phyloP scores from a whole-genome alignment of 2,888 invertebrate genomes.

The Aethes cnicana region DNA sequence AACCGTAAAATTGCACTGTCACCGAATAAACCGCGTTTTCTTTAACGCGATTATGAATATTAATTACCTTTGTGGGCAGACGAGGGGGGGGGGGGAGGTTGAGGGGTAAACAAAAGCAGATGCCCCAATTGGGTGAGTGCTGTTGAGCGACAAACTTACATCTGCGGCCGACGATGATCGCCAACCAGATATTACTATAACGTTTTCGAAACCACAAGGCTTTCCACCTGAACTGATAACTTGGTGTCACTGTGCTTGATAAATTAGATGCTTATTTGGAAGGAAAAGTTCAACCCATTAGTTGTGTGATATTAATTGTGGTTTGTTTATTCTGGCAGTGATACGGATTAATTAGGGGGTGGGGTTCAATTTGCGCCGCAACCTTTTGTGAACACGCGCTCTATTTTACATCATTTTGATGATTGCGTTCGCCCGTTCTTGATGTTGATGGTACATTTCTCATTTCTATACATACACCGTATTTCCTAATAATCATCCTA shows the following conservation, averaged over 20 bases:
- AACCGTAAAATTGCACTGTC: conserved; percentile 33
- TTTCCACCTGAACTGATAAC: conserved; percentile 2
- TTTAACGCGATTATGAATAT: conserved; percentile 62
- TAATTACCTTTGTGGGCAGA: conserved; percentile 43
- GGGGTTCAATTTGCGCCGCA: conserved; percentile 5
- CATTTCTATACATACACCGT: too few relatives aligned
- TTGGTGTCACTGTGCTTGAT: conserved; percentile 22
- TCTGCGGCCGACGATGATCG: conserved; percentile 2
- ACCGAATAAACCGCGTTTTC: conserved; percentile 38
- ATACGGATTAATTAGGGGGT: conserved; percentile 19
- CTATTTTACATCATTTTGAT: too few relatives aligned
- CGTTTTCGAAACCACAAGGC: background rate
- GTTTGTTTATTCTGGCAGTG: conserved; percentile 20
- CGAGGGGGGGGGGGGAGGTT: background rate
- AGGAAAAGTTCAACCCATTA: conserved; percentile 26
- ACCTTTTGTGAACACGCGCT: too few relatives aligned
- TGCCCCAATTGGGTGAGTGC: conserved; percentile 56
- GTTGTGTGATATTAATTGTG: conserved; percentile 28
- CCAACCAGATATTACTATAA: background rate
- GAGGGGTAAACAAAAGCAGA: conserved; percentile 52
- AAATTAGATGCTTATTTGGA: conserved; percentile 24
- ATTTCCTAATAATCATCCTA: too few relatives aligned
- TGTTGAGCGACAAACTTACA: conserved; percentile 24
- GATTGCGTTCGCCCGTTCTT: too few relatives aligned
- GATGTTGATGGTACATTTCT: too few relatives aligned